These are phyloP conservation scores for Lagenorhynchus albirostris DNA, from an alignment of 2,113 vertebrate genomes.

Conservation along the genomic window DNA sequence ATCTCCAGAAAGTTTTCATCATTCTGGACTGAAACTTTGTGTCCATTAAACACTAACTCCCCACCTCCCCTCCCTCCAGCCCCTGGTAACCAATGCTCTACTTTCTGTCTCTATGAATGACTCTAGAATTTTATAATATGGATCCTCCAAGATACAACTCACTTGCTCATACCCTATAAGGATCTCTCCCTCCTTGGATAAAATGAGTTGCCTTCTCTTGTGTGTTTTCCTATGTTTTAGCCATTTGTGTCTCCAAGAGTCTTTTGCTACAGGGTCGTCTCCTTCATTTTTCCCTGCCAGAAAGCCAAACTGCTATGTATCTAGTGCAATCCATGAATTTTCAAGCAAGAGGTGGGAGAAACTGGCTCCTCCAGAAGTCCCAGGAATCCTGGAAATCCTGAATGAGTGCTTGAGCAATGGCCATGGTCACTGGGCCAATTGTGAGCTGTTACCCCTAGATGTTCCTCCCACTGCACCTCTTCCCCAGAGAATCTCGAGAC, in stretches of 20 bases:
- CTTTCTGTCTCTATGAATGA: neutral
- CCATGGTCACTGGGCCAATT: neutral
- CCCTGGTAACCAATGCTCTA: neutral
- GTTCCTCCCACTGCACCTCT: neutral
- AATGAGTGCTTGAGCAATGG: neutral
- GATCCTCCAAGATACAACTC: neutral
- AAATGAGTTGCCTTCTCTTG: neutral
- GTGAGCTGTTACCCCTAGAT: neutral
- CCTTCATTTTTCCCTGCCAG: neutral
- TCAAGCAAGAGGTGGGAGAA: neutral
- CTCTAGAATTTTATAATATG: neutral
- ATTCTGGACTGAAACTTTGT: neutral
- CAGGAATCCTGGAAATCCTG: neutral
- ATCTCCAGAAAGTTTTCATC: neutral
- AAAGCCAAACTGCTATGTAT: neutral
- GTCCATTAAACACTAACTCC: neutral
- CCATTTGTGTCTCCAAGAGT: neutral
- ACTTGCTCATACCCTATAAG: no score
- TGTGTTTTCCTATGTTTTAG: neutral
- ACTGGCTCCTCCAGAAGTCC: neutral
- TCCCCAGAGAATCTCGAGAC: neutral
- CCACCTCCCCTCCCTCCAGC: rapidly evolving
- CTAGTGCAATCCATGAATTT: neutral
- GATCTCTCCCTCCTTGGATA: neutral
- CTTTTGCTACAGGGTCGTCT: neutral